These are phyloP conservation scores for Centropyge bicolor DNA, from an alignment of 2,797 vertebrate species.

Conservation along the genomic window DNA sequence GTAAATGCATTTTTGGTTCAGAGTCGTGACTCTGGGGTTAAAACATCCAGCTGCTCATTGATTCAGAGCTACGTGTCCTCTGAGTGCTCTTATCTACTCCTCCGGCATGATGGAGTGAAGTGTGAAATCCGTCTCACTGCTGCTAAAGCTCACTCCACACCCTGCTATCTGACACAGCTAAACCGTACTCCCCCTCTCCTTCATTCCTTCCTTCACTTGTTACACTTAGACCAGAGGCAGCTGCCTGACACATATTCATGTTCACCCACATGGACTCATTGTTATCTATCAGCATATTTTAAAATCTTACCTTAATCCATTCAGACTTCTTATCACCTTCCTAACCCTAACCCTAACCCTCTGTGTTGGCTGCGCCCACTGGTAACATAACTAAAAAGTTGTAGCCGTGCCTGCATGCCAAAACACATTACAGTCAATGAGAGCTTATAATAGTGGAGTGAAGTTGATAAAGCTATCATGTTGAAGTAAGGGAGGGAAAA, in stretches of 20 bases:
- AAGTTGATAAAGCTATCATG: slow-evolving; percentile 20
- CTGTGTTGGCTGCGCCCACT: slow-evolving; percentile 92
- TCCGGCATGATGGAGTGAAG: slow-evolving; percentile 59
- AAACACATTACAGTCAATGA: slow-evolving; percentile 40
- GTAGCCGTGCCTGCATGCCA: slow-evolving; percentile 92
- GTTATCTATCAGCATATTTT: not conserved
- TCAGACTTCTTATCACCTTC: slow-evolving; percentile 3
- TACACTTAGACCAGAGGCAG: slow-evolving; percentile 34
- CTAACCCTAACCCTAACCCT: too few species aligned
- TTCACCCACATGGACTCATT: slow-evolving; percentile 4
- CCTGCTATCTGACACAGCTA: slow-evolving; percentile 73
- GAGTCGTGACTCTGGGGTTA: slow-evolving; percentile 42
- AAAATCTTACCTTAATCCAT: slow-evolving; percentile 7
- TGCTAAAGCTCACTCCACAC: slow-evolving; percentile 78
- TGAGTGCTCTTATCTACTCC: slow-evolving; percentile 60
- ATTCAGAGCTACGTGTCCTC: slow-evolving; percentile 53
- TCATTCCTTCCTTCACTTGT: slow-evolving; percentile 54
- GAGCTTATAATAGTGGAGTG: not conserved
- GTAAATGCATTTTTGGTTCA: slow-evolving; percentile 15
- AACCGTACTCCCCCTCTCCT: slow-evolving; percentile 49
- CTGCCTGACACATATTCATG: slow-evolving; percentile 32
- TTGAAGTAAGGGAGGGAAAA: not conserved
- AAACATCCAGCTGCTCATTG: slow-evolving; percentile 55
- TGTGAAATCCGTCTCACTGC: slow-evolving; percentile 59
- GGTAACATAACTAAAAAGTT: slow-evolving; percentile 98